Base-by-base conservation (phyloP, 2,888 invertebrate species). In the Cylloceria caligata region DNA sequence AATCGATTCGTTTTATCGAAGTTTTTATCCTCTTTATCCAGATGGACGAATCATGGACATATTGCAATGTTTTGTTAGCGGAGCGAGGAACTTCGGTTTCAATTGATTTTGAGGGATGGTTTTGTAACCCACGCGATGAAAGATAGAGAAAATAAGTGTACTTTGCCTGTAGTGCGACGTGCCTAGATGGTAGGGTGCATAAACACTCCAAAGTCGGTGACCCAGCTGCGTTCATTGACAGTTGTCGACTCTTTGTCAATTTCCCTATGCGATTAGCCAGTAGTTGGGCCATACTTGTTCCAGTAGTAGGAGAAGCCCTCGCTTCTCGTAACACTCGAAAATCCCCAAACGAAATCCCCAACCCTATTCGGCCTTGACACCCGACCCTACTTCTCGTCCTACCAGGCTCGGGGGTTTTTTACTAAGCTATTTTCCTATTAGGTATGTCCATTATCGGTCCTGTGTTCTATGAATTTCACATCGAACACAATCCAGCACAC, bases 211-310 rank as follows among this genome's bases (percentile, higher is more conserved):
- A 34, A 87, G 80, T 87, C 82, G 86, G 87, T 88, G 88, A 87
- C 87, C 89, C 90, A 90, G 90, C 90, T 90, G 90, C 86, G 30
- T 52, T 68, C 85, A 83, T 85, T 85, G 88, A 89, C 90, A 89
- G 89, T 89, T 88, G 90, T 88, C 88, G 90, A 88, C 88, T 88
- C 90, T 90, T 89, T 90, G 89, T 90, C 89, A 89, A 89, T 89
- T 89, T 90, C 86, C 88, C 88, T 88, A 86, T 86, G 85, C 88
- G 89, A 90, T 89, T 89, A 89, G 87, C 85, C 30, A 19, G 52
- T 52, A 62, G 24, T 19, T 36, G 39, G 72, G 67, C 45, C 62
- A 34, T 64, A 64, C 42, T 55, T 72, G 71, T 72, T 65, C 47
- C 49, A 30, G 27, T 57, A 34, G 71, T 55, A 60, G 64, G 49